phyloP scores from a whole-genome alignment of 2,888 invertebrate species.

The Cyaniris semiargus region DNA sequence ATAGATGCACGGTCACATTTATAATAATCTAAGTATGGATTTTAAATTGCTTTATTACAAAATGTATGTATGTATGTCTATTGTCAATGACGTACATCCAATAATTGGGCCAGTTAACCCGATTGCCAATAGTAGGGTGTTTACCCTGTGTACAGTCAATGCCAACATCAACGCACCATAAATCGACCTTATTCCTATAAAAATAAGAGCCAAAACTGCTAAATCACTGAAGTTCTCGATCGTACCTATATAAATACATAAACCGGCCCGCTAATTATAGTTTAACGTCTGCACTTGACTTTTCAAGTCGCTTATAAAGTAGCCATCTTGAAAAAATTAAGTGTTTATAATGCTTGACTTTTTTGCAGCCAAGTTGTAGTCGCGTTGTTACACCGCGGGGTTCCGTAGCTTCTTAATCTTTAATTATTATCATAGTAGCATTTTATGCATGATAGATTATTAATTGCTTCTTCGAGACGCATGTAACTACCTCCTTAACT shows the following conservation, averaged over 20 bases:
- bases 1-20: too few relatives aligned
- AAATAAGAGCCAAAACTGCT: neutral
- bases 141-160: neutral
- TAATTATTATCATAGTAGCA: neutral
- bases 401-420: neutral
- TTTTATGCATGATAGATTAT: too few relatives aligned
- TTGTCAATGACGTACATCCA: neutral
- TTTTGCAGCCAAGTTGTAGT: neutral
- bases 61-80: neutral
- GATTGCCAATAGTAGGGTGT: neutral
- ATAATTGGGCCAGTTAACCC: constrained; percentile 10
- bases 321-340: constrained; percentile 3
- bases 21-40: too few relatives aligned
- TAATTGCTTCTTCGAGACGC: too few relatives aligned
- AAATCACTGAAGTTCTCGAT: neutral
- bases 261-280: constrained; percentile 18
- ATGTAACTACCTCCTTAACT: too few relatives aligned
- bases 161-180: too few relatives aligned
- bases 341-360: constrained; percentile 8
- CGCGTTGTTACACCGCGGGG: neutral
- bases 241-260: constrained; percentile 3
- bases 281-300: constrained; percentile 15
- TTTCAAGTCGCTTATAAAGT: constrained; percentile 17
- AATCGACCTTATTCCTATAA: neutral
- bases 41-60: too few relatives aligned